Evolutionary conservation across 2,113 vertebrate species (phyloP), one percentile per base, ranked within the genome.

Genomic region (Cervus canadensis): DNA sequence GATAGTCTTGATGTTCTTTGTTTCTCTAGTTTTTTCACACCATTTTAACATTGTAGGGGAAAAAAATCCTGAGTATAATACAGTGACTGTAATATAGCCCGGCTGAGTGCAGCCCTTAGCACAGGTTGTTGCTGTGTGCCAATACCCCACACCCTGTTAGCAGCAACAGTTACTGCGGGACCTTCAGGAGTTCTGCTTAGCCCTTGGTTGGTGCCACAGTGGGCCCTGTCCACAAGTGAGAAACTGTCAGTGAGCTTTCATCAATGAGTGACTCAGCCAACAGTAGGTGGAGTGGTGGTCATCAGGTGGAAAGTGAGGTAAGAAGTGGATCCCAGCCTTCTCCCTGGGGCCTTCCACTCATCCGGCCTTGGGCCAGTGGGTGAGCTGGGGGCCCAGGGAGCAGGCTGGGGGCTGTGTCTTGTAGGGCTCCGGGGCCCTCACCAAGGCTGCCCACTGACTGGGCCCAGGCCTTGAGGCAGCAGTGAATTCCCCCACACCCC

Each of bases 331-430:
- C n/a, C n/a, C 64, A 71, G 64, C 64, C 17, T 36, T 36, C 64
- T 71, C 64, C 33, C 64, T 71, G 64, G 64, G n/a, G n/a, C n/a
- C 9, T 36, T 36, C 17, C n/a, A 36, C n/a, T 71, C 64, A 71
- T 9, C 2, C 1, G 2, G n/a, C 17, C 64, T 71, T 71, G n/a
- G n/a, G 64, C n/a, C n/a, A 71, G 64, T 0, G 3, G 33, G 33
- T 67, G 4, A 67, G 33, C 64, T 19, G 16, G 33, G 33, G 33
- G 64, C 64, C 64, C 64, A 67, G n/a, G 33, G 64, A 36, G 36
- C 17, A 71, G 64, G 17, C n/a, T 71, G 17, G 64, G 64, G n/a
- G 17, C 9, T 36, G n/a, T 21, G 64, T 67, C 64, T 36, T 67
- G 33, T 21, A 71, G n/a, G 64, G 17, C 17, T 71, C 64, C 17